phyloP scores from a whole-genome alignment of 2,888 invertebrate genomes.

The Hydrotaea cyrtoneurina region DNA sequence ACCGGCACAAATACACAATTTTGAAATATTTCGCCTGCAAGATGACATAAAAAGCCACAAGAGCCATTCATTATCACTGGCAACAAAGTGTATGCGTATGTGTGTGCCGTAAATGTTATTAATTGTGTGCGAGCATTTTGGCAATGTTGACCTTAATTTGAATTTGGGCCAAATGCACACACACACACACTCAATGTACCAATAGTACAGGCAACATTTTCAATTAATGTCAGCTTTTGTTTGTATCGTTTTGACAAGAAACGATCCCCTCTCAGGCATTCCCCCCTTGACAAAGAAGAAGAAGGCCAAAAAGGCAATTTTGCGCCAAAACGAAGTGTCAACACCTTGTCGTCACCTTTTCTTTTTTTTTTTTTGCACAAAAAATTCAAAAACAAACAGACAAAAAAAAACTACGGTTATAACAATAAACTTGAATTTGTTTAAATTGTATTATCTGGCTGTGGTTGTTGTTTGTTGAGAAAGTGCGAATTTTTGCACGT shows the following conservation, averaged over 20 bases:
- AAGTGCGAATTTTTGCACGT: conserved; percentile 79
- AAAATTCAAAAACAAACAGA: too few species aligned
- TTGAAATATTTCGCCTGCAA: conserved; percentile 12
- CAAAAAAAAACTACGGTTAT: conserved; percentile 36
- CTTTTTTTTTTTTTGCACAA: conserved; percentile 28
- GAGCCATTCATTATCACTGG: conserved; percentile 53
- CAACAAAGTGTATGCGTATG: too few species aligned
- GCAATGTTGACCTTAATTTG: conserved; percentile 73
- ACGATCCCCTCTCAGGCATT: background rate
- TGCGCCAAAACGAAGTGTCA: background rate
- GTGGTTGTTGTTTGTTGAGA: conserved; percentile 70
- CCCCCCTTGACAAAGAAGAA: too few species aligned
- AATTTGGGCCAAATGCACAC: conserved; percentile 69
- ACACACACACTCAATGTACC: conserved; percentile 24
- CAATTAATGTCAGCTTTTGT: background rate
- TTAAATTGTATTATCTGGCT: conserved; percentile 34
- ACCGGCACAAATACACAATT: background rate
- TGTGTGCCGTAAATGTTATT: background rate
- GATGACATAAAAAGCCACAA: background rate
- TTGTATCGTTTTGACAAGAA: background rate
- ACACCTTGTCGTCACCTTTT: background rate
- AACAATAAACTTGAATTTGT: conserved; percentile 33
- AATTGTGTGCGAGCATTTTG: conserved; percentile 34
- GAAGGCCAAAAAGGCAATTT: too few species aligned
- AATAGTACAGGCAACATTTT: background rate